Evolutionary conservation across 2,113 vertebrate species (phyloP), one percentile per base, ranked within the genome.

Genomic region (Pelusios castaneus): DNA sequence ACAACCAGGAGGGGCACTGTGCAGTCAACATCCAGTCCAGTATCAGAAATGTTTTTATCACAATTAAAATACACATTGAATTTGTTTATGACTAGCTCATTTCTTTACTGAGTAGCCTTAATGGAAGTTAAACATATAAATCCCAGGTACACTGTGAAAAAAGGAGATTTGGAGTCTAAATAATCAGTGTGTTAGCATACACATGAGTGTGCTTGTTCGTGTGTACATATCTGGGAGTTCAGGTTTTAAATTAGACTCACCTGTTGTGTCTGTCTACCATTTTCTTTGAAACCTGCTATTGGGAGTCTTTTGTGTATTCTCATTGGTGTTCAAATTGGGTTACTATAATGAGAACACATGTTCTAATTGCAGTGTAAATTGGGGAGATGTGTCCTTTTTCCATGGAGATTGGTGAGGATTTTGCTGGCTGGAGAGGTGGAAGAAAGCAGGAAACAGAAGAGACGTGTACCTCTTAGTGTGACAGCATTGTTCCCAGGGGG

Each of bases 391-490:
- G 90, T 91, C 43, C 90, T 14, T 83, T 86, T 17, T 17, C 3
- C 3, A 14, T 43, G 49, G 86, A n/a, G 45, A 31, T 27, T 63
- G 22, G 19, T 63, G 25, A 84, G 31, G 75, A 63, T 84, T 82
- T 93, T 93, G 49, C 92, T 92, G 93, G 77, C 47, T 38, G 38
- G 60, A 82, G 4, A 13, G 43, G 51, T 91, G 75, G 77, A 80
- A 82, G 21, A 83, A 51, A 51, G 51, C 38, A 12, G 51, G 88
- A 70, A 89, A 82, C 41, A 80, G 79, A 89, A 79, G 89, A 79
- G 41, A 82, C 24, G 41, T 27, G 13, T n/a, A 29, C 49, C 54
- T 31, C 54, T 82, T 29, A 58, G 52, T 45, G 29, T 58, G 13
- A 43, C 38, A 45, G 27, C n/a, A 16, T 60, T 31, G 19, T 82